A percentile compares a stretch with the other conserved stretches of the same genome.
Evolutionary conservation across 2,888 invertebrate genomes (phyloP).

Genomic region (Sphaerophoria taeniata): DNA sequence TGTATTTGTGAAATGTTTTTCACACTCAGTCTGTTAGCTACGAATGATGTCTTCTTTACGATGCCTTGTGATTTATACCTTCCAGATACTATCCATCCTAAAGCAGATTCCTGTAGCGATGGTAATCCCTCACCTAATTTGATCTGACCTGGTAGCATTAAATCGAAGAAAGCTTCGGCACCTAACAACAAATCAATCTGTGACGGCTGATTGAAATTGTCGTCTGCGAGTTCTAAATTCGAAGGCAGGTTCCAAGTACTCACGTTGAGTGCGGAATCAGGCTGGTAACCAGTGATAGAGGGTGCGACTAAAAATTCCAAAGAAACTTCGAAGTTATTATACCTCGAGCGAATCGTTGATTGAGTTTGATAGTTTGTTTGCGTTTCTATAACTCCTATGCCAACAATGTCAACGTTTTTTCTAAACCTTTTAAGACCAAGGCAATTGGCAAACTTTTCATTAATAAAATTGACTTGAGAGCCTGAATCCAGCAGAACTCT

Average conservation of each 20-base stretch:
- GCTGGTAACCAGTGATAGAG: constrained; percentile 18
- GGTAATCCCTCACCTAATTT: background rate
- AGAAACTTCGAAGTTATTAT: constrained; percentile 7
- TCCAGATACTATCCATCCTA: constrained; percentile 41
- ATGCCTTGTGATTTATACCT: background rate
- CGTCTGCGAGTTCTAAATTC: constrained; percentile 9
- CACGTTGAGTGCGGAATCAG: background rate
- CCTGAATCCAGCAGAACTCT: constrained; percentile 27
- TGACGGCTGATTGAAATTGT: constrained; percentile 10
- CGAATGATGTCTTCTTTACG: background rate
- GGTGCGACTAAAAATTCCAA: constrained; percentile 8
- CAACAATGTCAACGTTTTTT: constrained; percentile 9
- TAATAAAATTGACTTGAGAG: constrained; percentile 17
- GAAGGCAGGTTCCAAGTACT: constrained; percentile 8
- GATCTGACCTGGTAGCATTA: constrained; percentile 23
- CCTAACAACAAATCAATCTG: constrained; percentile 14
- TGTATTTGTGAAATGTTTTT: background rate
- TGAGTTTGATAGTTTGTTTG: constrained; percentile 11
- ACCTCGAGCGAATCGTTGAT: constrained; percentile 12
- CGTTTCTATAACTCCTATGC: constrained; percentile 9
- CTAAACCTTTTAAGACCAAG: background rate
- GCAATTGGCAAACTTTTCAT: background rate
- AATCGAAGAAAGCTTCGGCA: constrained; percentile 25
- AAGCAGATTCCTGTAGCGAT: background rate
- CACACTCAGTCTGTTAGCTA: background rate